Percentiles rank a stretch among this genome's conserved stretches.
Evolutionary conservation across 1,140 invertebrate species (phyloP).

Genomic region (Medauroidea extradentata): DNA sequence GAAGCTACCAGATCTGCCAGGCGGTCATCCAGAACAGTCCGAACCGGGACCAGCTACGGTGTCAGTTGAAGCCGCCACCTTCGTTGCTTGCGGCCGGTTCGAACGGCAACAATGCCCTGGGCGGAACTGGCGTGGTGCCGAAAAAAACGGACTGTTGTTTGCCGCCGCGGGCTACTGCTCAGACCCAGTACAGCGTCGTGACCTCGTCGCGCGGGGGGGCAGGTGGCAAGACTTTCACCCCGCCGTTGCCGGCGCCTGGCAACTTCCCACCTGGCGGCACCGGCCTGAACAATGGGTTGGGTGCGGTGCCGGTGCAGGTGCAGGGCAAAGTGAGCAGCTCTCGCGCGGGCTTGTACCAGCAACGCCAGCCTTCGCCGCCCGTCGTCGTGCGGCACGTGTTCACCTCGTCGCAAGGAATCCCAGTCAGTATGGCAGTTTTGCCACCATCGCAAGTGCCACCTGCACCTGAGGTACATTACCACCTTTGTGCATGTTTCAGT

Average conservation of each 20-base stretch:
- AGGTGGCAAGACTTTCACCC: conserved; percentile 39
- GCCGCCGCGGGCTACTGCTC: background rate
- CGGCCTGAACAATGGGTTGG: background rate
- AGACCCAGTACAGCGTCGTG: conserved; percentile 23
- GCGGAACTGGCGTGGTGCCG: background rate
- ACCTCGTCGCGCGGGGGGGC: conserved; percentile 16
- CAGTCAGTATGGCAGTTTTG: conserved; percentile 53
- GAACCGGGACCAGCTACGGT: conserved; percentile 79
- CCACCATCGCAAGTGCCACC: conserved; percentile 39
- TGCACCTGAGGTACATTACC: conserved; percentile 41
- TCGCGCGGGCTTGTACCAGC: conserved; percentile 29
- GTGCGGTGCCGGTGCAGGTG: background rate
- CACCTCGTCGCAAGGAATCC: conserved; percentile 49
- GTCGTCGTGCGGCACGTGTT: conserved; percentile 56
- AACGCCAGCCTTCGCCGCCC: conserved; percentile 39
- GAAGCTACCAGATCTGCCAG: conserved; percentile 94
- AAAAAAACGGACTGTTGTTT: background rate
- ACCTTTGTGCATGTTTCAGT: too few relatives aligned
- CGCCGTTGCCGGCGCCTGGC: conserved; percentile 36
- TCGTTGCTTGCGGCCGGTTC: conserved; percentile 54
- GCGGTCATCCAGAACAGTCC: conserved; percentile 90
- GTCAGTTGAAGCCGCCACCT: conserved; percentile 77
- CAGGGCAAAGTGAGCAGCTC: conserved; percentile 1
- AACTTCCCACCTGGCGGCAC: conserved; percentile 6
- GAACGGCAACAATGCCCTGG: background rate